These are phyloP conservation scores for Brachyopa scutellaris DNA, from an alignment of 2,888 invertebrate genomes.

Conservation along the genomic window DNA sequence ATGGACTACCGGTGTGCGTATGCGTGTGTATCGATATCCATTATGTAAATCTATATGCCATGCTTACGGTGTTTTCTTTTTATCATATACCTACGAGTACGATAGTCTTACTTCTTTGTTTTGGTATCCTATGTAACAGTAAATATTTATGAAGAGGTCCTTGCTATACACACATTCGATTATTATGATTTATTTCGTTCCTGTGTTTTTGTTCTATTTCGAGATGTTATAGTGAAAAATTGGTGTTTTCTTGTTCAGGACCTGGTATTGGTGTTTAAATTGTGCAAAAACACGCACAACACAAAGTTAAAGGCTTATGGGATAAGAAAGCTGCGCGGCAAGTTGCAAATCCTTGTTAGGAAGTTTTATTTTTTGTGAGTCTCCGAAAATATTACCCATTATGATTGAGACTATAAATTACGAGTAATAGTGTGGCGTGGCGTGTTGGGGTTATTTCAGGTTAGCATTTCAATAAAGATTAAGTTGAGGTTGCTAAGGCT, in stretches of 20 bases:
- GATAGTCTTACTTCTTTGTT: too few species aligned
- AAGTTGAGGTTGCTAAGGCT: too few species aligned
- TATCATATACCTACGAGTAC: too few species aligned
- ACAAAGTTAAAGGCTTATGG: background rate
- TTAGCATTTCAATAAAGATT: too few species aligned
- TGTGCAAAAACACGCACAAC: background rate
- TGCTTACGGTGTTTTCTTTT: slow-evolving; percentile 29
- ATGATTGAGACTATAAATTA: too few species aligned
- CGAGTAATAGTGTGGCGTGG: too few species aligned
- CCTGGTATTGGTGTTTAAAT: background rate
- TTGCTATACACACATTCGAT: slow-evolving; percentile 17
- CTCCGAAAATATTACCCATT: background rate
- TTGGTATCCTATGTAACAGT: slow-evolving; percentile 4
- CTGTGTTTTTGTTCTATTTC: background rate
- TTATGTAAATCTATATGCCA: slow-evolving; percentile 55
- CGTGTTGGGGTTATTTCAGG: too few species aligned
- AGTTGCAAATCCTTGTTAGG: too few species aligned
- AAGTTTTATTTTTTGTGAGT: too few species aligned
- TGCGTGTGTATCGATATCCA: slow-evolving; percentile 32
- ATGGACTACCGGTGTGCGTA: slow-evolving; percentile 6
- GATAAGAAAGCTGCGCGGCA: background rate
- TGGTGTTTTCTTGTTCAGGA: background rate
- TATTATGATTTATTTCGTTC: slow-evolving; percentile 1
- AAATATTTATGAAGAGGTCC: slow-evolving; percentile 53
- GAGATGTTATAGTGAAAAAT: too few species aligned